Conservation (phyloP, 2,113 vertebrate genomes). For the Hymenochirus boettgeri region DNA sequence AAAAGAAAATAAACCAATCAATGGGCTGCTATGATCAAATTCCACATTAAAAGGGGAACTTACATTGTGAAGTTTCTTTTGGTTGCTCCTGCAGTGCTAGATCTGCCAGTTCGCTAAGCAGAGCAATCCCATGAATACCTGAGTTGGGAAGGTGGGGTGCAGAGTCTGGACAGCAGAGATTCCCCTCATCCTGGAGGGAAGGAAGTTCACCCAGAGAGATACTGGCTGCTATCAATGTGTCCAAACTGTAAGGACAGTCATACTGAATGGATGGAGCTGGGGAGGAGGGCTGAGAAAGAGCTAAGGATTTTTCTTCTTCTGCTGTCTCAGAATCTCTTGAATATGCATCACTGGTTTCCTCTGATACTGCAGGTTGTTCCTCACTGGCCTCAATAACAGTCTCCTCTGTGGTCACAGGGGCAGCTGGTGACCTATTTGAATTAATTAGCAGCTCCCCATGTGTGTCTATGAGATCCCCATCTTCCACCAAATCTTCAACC, state of each 20-base stretch:
- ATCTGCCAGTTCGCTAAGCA: constrained; percentile 90
- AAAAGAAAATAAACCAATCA: too few species aligned
- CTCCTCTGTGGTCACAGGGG: constrained; percentile 10
- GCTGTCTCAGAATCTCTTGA: neutral
- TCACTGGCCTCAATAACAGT: neutral
- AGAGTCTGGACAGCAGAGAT: neutral
- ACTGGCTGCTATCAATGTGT: constrained; percentile 83
- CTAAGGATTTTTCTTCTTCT: neutral
- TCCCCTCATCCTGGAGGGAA: constrained; percentile 40
- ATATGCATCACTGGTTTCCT: constrained; percentile 1
- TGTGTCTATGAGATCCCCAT: neutral
- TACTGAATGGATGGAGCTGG: constrained; percentile 2
- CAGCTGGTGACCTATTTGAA: constrained; percentile 19
- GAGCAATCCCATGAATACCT: constrained; percentile 78
- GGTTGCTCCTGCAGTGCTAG: constrained; percentile 72
- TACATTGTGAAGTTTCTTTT: constrained; percentile 59
- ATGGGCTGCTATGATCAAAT: too few species aligned
- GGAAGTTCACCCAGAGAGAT: constrained; percentile 73
- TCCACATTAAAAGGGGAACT: constrained; percentile 41
- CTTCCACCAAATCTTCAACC: neutral
- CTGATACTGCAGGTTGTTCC: constrained; percentile 5
- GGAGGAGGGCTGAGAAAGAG: constrained; percentile 4
- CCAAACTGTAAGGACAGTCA: constrained; percentile 64
- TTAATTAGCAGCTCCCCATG: constrained; percentile 22
- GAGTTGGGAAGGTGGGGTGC: constrained; percentile 51